These are phyloP conservation scores for Ochlodes sylvanus DNA, from an alignment of 2,888 invertebrate species.

Conservation along the genomic window DNA sequence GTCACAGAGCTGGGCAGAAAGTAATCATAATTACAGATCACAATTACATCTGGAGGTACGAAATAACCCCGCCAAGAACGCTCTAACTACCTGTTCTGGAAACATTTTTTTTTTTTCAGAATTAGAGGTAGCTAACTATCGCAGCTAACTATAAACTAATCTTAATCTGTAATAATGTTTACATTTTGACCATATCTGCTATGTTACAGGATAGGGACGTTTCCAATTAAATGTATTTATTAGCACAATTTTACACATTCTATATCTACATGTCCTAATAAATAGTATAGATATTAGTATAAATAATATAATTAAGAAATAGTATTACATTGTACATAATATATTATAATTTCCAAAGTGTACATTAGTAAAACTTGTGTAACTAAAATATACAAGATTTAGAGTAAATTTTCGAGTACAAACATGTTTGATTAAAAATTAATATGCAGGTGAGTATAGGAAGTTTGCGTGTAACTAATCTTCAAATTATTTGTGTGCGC, in stretches of 20 bases:
- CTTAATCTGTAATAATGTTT: no score
- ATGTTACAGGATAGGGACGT: not conserved
- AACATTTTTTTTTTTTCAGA: no score
- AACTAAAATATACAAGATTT: constrained; percentile 6
- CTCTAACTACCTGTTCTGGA: no score
- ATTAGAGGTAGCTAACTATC: no score
- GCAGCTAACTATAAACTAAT: no score
- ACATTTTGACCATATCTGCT: no score
- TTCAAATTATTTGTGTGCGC: no score
- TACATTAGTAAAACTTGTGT: constrained; percentile 1
- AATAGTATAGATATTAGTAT: not conserved
- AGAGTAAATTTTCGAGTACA: constrained; percentile 15
- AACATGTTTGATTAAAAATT: constrained; percentile 1
- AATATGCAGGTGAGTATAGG: not conserved
- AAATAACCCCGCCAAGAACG: no score
- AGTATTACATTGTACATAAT: not conserved
- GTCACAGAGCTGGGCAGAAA: no score
- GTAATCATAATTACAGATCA: no score
- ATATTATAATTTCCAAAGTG: constrained; percentile 7
- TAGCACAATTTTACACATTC: constrained; percentile 4
- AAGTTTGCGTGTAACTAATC: no score
- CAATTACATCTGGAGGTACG: no score
- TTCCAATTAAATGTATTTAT: not conserved
- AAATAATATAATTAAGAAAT: not conserved
- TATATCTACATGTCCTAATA: not conserved